A percentile compares a stretch with the other conserved stretches of the same genome.
phyloP scores from a whole-genome alignment of 1,140 invertebrate species.

The Prorops nasuta region DNA sequence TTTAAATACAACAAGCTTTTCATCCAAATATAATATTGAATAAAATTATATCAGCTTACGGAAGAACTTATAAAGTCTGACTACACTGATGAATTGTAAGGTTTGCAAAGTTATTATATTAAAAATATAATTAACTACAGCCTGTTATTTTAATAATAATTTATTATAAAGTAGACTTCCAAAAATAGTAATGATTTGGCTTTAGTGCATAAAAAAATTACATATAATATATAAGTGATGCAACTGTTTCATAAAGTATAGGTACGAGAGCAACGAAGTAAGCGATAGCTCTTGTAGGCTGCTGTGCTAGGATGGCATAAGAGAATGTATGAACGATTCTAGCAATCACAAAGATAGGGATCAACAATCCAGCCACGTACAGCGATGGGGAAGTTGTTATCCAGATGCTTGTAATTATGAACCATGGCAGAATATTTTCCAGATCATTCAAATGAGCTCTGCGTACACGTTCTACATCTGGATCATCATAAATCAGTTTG shows the following conservation, averaged over 20 bases:
- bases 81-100: no score
- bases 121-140: no score
- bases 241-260: slow-evolving; percentile 59
- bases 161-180: no score
- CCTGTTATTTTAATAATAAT: no score
- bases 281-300: slow-evolving; percentile 60
- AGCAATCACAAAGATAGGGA: slow-evolving; percentile 60
- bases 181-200: no score
- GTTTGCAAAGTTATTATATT: no score
- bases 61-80: no score
- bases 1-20: no score
- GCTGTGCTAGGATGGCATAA: slow-evolving; percentile 59
- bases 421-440: slow-evolving; percentile 68
- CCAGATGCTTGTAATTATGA: slow-evolving; percentile 62
- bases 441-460: slow-evolving; percentile 71
- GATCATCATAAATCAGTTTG: slow-evolving; percentile 56
- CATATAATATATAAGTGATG: slow-evolving; percentile 42
- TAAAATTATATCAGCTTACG: no score
- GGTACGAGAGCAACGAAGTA: slow-evolving; percentile 55
- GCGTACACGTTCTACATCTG: slow-evolving; percentile 61
- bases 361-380: slow-evolving; percentile 59
- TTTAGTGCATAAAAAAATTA: no score
- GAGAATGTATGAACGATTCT: slow-evolving; percentile 63
- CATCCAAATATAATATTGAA: no score
- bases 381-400: slow-evolving; percentile 59